These are phyloP conservation scores for Drosophila pseudotalamancana DNA, from an alignment of 2,888 invertebrate species.

Conservation along the genomic window DNA sequence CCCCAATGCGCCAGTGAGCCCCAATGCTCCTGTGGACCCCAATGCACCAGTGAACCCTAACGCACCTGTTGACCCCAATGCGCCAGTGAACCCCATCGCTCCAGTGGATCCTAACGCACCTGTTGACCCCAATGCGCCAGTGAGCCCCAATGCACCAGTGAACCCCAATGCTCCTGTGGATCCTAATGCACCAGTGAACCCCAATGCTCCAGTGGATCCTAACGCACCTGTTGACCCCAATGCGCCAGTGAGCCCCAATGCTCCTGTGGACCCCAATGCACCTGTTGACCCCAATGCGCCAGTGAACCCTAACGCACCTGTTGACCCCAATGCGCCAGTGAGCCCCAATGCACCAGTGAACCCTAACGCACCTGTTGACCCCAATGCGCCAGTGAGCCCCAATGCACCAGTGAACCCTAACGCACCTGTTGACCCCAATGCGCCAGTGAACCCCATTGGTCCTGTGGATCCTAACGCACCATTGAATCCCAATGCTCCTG, in stretches of 20 bases:
- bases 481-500: not conserved
- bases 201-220: constrained; percentile 13
- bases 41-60: constrained; percentile 18
- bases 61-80: constrained; percentile 22
- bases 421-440: constrained; percentile 1
- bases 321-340: not conserved
- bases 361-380: not conserved
- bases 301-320: not conserved
- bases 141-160: constrained; percentile 11
- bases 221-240: constrained; percentile 14
- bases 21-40: constrained; percentile 4
- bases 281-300: constrained; percentile 5
- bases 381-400: constrained; percentile 8
- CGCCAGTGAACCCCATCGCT: constrained; percentile 20
- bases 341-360: constrained; percentile 1
- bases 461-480: constrained; percentile 20
- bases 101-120: constrained; percentile 21
- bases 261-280: constrained; percentile 4
- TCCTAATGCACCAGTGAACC: not conserved
- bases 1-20: not conserved
- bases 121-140: constrained; percentile 7
- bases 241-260: not conserved
- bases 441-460: constrained; percentile 12
- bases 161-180: constrained; percentile 1
- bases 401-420: constrained; percentile 26